phyloP scores from a whole-genome alignment of 2,888 invertebrate species.

The Dynastes hyllus region DNA sequence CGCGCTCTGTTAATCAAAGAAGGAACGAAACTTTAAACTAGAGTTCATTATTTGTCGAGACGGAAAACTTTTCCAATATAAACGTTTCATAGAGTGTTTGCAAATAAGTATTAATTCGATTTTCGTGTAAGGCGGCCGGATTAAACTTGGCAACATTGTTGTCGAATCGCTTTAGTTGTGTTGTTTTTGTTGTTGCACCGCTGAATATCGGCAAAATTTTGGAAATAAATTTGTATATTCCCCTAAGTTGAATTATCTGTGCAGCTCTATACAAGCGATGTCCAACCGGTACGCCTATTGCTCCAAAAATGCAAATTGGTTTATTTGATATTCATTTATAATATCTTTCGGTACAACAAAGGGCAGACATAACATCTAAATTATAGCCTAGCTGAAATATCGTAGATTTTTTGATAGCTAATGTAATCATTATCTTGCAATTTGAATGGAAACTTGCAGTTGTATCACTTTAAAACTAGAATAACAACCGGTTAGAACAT shows the following conservation, averaged over 20 bases:
- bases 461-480: too few species aligned
- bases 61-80: conserved; percentile 54
- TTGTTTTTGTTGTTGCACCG: background rate
- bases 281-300: too few species aligned
- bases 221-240: conserved; percentile 12
- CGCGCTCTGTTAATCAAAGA: conserved; percentile 44
- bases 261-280: too few species aligned
- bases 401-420: too few species aligned
- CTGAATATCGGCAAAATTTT: conserved; percentile 4
- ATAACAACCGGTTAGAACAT: too few species aligned
- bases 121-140: conserved; percentile 41
- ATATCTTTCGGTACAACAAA: too few species aligned
- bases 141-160: conserved; percentile 36
- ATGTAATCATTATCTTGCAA: too few species aligned
- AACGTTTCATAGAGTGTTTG: conserved; percentile 48
- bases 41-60: conserved; percentile 50
- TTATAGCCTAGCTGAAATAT: too few species aligned
- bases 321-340: too few species aligned
- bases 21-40: conserved; percentile 51
- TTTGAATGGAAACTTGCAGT: too few species aligned
- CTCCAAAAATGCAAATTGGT: too few species aligned
- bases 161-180: conserved; percentile 7
- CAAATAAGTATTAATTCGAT: conserved; percentile 52
- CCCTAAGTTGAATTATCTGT: background rate
- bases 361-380: too few species aligned